These are phyloP conservation scores for Prochilodus magdalenae DNA, from an alignment of 2,113 vertebrate genomes.

Conservation along the genomic window DNA sequence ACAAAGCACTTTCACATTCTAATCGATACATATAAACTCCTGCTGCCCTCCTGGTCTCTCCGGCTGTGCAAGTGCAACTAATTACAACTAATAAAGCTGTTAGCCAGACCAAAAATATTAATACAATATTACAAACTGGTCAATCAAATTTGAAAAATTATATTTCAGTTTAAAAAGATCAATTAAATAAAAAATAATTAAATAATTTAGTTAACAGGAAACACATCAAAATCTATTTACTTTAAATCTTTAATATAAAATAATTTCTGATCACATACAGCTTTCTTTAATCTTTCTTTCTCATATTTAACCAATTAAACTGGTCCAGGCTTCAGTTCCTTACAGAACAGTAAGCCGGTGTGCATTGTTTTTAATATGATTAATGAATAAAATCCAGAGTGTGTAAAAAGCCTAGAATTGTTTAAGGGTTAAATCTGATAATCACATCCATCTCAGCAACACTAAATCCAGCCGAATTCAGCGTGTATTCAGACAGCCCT, in stretches of 20 bases:
- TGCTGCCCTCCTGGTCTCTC: conserved; percentile 26
- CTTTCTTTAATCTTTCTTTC: not conserved
- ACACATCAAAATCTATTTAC: not conserved
- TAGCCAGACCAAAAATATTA: conserved; percentile 14
- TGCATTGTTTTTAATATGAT: no score
- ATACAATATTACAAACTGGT: conserved; percentile 32
- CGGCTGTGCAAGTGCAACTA: conserved; percentile 28
- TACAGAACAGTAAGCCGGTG: not conserved
- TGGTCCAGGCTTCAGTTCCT: not conserved
- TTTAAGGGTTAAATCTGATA: not conserved
- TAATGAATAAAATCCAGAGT: no score
- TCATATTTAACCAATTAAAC: not conserved
- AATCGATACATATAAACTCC: conserved; percentile 53
- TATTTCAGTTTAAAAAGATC: no score
- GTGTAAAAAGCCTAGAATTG: no score
- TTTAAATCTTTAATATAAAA: not conserved
- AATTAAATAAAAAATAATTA: not conserved
- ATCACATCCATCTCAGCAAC: not conserved
- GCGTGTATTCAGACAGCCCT: conserved; percentile 7
- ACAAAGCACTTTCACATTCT: conserved; percentile 47
- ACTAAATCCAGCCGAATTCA: not conserved
- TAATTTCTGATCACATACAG: not conserved
- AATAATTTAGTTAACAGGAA: not conserved
- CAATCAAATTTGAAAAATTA: conserved; percentile 25
- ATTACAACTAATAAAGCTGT: conserved; percentile 43